Base-by-base conservation (phyloP, 2,888 invertebrate genomes). In the Clivina fossor region DNA sequence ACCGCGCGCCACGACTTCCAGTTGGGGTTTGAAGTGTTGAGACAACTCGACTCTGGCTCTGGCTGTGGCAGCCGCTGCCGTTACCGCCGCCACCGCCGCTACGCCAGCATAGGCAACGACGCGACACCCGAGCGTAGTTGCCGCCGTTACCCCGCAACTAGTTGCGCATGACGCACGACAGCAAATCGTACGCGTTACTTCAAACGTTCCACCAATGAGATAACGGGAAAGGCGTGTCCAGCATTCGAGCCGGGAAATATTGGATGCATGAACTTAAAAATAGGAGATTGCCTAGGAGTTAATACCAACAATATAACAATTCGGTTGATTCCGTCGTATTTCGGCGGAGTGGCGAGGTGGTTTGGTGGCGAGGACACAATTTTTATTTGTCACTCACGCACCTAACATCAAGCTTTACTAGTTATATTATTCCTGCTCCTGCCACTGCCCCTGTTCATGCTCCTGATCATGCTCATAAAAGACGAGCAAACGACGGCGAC, bases 211-310 rank as follows among this genome's bases (percentile, higher is more conserved):
- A 62, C 71, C 71, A 72, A 71, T 71, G 53, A 62, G 55, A 44
- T 60, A 30, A 37, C 40, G 32, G 51, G 58, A 64, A 63, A 65
- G 72, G 71, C 72, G 71, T 68, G 69, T 64, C 69, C 49, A 60
- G 66, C 67, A 65, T 64, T 68, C 69, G 68, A 67, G 60, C 62
- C 65, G 68, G 67, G 63, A 68, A 71, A 71, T 71, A 71, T 70
- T 71, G 69, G 69, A 67, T 68, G 67, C 67, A 66, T 61, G 49
- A 57, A 60, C 59, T 56, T 46, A 57, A 46, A 56, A 58, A 46
- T 46, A 46, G 46, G 32, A 46, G 32, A 24, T 24, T 24, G 9
- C 26, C 26, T 24, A 24, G 26, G 20, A 46, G 46, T 32, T 32
- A 32, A 46, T 19, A 18, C 46, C 8, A 43, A 46, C 32, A 32